A percentile compares a stretch with the other conserved stretches of the same genome.
These are phyloP conservation scores for Clusia tigrina DNA, from an alignment of 2,888 invertebrate genomes.

Conservation along the genomic window DNA sequence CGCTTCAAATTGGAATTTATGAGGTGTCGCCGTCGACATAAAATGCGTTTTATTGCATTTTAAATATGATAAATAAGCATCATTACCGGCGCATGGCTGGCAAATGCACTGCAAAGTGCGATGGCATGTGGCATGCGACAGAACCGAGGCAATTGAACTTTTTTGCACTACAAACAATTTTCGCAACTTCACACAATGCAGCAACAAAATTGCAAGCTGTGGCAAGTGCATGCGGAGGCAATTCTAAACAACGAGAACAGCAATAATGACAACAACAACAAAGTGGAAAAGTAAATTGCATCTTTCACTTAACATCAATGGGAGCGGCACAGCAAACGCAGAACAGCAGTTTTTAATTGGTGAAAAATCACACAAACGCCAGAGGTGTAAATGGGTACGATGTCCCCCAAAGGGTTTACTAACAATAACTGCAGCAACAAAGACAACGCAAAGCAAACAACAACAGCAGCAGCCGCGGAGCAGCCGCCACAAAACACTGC, in stretches of 20 bases:
- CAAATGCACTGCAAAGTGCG: no score
- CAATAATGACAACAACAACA: neutral
- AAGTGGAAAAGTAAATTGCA: neutral
- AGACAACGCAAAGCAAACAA: neutral
- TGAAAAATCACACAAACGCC: conserved; percentile 29
- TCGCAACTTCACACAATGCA: neutral
- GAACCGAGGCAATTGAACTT: neutral
- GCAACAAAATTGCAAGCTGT: no score
- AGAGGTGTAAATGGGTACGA: conserved; percentile 6
- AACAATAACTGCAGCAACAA: neutral
- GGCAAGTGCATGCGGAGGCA: neutral
- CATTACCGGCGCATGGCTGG: conserved; percentile 29
- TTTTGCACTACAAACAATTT: neutral
- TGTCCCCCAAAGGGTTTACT: neutral
- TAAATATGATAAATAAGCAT: conserved; percentile 58
- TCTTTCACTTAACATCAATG: conserved; percentile 15
- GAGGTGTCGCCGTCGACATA: conserved; percentile 44
- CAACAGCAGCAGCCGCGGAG: neutral
- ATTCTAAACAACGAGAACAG: neutral
- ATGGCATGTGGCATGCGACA: no score
- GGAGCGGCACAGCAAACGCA: conserved; percentile 25
- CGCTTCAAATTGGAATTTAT: conserved; percentile 43
- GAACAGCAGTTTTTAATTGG: conserved; percentile 32
- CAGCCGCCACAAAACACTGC: no score
- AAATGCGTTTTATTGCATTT: conserved; percentile 57